Evolutionary conservation across 1,140 invertebrate species (phyloP).

Genomic region (Lepidurus arcticus): DNA sequence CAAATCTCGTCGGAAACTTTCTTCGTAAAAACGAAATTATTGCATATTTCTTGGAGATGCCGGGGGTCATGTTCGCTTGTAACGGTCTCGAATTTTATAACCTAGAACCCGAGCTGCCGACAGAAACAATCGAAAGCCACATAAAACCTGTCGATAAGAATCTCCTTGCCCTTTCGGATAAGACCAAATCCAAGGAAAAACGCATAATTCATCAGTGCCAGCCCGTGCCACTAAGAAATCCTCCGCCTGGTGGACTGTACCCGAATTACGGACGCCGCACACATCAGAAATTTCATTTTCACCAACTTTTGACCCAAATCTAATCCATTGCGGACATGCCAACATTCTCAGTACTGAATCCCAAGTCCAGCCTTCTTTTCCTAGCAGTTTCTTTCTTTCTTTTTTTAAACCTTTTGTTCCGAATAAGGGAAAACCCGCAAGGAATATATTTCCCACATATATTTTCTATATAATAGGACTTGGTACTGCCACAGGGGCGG

Average conservation of each 20-base stretch:
- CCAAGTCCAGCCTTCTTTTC: too few species aligned
- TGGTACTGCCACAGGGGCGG: too few species aligned
- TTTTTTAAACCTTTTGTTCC: neutral
- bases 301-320: neutral
- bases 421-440: neutral
- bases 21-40: neutral
- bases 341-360: neutral
- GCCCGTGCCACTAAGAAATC: conserved; percentile 2
- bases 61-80: too few species aligned
- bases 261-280: neutral
- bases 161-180: neutral
- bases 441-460: too few species aligned
- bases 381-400: neutral
- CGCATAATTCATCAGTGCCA: conserved; percentile 5
- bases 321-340: neutral
- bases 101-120: too few species aligned
- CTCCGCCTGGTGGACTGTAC: neutral
- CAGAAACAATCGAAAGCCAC: too few species aligned
- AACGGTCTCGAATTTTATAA: too few species aligned
- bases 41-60: too few species aligned
- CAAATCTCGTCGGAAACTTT: neutral
- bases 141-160: neutral
- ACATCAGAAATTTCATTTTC: neutral
- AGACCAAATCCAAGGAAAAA: neutral
- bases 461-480: too few species aligned